Percentiles rank a stretch among this genome's conserved stretches.
These are phyloP conservation scores for Yponomeuta plumbellus DNA, from an alignment of 2,888 invertebrate genomes.

Conservation along the genomic window DNA sequence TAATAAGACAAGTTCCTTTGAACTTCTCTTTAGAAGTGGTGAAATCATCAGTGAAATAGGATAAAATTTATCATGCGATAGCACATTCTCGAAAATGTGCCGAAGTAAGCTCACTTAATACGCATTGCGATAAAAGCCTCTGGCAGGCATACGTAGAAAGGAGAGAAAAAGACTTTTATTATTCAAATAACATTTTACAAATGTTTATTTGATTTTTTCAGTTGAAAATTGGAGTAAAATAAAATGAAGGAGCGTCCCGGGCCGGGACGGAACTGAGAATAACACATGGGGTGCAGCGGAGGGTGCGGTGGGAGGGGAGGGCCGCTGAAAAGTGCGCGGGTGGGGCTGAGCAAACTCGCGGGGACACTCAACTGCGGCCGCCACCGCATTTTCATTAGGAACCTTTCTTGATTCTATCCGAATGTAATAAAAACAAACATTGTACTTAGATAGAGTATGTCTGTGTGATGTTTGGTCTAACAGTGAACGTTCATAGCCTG, in stretches of 20 bases:
- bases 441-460: too few relatives aligned
- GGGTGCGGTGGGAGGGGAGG: conserved; percentile 64
- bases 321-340: conserved; percentile 76
- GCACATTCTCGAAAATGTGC: not conserved
- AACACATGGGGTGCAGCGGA: conserved; percentile 42
- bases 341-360: conserved; percentile 77
- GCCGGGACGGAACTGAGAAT: conserved; percentile 65
- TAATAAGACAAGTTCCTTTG: too few relatives aligned
- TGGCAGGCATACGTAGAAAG: not conserved
- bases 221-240: conserved; percentile 75
- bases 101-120: not conserved
- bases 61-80: not conserved
- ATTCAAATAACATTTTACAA: conserved; percentile 31
- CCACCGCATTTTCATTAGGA: conserved; percentile 25
- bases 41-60: too few relatives aligned
- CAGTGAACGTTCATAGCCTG: too few relatives aligned
- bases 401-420: conserved; percentile 22
- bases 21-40: too few relatives aligned
- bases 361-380: conserved; percentile 52
- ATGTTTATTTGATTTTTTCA: conserved; percentile 71
- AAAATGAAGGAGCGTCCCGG: conserved; percentile 75
- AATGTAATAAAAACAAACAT: conserved; percentile 11
- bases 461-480: too few relatives aligned
- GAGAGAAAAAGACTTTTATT: not conserved
- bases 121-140: not conserved